Conservation (phyloP, 53 echinoderm and acorn worm species). For the Zoroaster sp. region DNA sequence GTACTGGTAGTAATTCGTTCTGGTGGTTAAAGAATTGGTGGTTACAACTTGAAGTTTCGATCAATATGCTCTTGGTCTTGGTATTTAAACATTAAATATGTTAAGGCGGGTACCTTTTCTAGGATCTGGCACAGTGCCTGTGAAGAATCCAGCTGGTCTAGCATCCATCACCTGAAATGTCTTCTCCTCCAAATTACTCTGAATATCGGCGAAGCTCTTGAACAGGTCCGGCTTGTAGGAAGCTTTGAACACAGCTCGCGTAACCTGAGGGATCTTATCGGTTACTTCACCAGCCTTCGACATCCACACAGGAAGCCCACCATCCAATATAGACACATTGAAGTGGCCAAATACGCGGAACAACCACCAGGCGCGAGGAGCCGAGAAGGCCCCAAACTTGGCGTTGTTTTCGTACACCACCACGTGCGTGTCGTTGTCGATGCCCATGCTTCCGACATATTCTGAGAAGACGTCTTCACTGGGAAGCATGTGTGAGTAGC, state of each 20-base stretch:
- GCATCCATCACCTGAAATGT: conserved; percentile 92
- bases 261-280: conserved; percentile 50
- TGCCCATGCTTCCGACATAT: conserved; percentile 78
- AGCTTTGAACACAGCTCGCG: conserved; percentile 62
- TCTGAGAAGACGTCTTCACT: conserved; percentile 69
- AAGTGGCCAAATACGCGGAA: conserved; percentile 84
- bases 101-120: conserved; percentile 90
- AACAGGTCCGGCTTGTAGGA: conserved; percentile 60
- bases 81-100: too few relatives aligned
- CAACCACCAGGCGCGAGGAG: conserved; percentile 92
- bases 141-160: conserved; percentile 63
- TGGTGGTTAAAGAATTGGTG: background rate
- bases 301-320: conserved; percentile 80
- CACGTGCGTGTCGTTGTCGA: conserved; percentile 86
- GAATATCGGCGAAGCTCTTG: conserved; percentile 81
- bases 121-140: conserved; percentile 70
- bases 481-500: conserved; percentile 71
- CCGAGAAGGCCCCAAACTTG: conserved; percentile 75
- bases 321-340: conserved; percentile 79
- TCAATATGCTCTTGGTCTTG: too few relatives aligned
- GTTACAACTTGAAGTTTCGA: background rate
- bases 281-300: conserved; percentile 68
- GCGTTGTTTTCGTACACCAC: conserved; percentile 84
- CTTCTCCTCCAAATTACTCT: conserved; percentile 57
- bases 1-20: too few relatives aligned